phyloP scores from a whole-genome alignment of 2,113 vertebrate genomes.

The Apaloderma vittatum region DNA sequence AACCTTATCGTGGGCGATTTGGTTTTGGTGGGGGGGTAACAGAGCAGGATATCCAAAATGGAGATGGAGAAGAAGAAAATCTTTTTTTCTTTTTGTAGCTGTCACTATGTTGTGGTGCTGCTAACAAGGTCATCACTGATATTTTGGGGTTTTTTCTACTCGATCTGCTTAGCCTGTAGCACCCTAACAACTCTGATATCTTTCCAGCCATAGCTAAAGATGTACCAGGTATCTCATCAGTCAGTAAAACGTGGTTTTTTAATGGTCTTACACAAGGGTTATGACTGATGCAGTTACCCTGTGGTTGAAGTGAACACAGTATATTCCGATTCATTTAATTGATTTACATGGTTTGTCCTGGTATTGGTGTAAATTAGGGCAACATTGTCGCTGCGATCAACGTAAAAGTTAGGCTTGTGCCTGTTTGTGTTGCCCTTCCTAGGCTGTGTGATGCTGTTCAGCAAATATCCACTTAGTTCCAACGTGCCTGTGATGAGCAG shows the following conservation, averaged over 20 bases:
- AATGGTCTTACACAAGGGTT: neutral
- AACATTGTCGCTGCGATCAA: accelerated
- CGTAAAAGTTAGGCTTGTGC: neutral
- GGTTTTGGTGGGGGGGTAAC: neutral
- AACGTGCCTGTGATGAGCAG: neutral
- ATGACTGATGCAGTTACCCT: accelerated
- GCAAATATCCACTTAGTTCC: neutral
- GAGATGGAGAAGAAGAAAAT: neutral
- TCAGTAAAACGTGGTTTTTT: neutral
- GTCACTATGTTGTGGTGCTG: neutral
- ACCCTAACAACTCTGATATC: neutral
- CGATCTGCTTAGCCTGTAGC: neutral
- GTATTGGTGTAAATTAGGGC: neutral
- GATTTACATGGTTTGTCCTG: neutral
- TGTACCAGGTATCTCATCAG: accelerated
- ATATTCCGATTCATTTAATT: neutral
- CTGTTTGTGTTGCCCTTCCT: neutral
- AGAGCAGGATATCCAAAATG: neutral
- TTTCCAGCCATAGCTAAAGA: neutral
- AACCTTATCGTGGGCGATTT: accelerated
- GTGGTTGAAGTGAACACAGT: neutral
- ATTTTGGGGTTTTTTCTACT: too few species aligned
- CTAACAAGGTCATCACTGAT: neutral
- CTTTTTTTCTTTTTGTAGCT: neutral
- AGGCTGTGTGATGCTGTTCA: neutral